Evolutionary conservation across 2,113 vertebrate species (phyloP).

Genomic region (Misgurnus anguillicaudatus): DNA sequence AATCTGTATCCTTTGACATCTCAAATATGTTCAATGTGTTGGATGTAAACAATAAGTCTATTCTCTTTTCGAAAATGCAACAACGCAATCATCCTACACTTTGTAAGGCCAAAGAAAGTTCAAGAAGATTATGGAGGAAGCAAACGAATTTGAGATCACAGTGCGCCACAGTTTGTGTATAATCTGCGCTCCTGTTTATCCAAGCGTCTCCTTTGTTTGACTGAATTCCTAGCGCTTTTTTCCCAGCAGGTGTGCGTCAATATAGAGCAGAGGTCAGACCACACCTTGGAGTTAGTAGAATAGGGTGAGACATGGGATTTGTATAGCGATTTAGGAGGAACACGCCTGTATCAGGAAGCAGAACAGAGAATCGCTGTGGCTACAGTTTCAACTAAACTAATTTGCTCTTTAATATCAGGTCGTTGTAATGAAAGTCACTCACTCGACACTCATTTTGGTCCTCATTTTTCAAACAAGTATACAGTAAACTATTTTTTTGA

Average conservation of each 20-base stretch:
- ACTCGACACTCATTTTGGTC: conserved; percentile 7
- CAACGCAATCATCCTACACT: conserved; percentile 51
- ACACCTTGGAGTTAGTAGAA: conserved; percentile 17
- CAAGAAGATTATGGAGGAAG: not conserved
- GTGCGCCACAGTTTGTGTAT: not conserved
- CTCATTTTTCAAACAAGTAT: conserved; percentile 9
- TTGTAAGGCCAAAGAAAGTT: not conserved
- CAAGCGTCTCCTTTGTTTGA: conserved; percentile 12
- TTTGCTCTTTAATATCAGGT: not conserved
- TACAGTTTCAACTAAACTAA: not conserved
- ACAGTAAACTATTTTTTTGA: not conserved
- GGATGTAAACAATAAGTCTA: conserved; percentile 67
- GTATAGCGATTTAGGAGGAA: conserved; percentile 36
- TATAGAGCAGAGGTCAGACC: conserved; percentile 41
- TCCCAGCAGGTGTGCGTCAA: conserved; percentile 19
- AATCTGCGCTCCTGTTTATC: not conserved
- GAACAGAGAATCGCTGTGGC: not conserved
- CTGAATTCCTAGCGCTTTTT: not conserved
- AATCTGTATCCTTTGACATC: conserved; percentile 59
- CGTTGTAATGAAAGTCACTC: conserved; percentile 31
- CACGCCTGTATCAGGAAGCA: conserved; percentile 7
- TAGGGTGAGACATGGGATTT: conserved; percentile 34
- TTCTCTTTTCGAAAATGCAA: conserved; percentile 61
- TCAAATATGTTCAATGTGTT: conserved; percentile 67
- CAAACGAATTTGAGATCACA: not conserved